Conservation (phyloP, 2,113 vertebrate species). For the Cariama cristata region DNA sequence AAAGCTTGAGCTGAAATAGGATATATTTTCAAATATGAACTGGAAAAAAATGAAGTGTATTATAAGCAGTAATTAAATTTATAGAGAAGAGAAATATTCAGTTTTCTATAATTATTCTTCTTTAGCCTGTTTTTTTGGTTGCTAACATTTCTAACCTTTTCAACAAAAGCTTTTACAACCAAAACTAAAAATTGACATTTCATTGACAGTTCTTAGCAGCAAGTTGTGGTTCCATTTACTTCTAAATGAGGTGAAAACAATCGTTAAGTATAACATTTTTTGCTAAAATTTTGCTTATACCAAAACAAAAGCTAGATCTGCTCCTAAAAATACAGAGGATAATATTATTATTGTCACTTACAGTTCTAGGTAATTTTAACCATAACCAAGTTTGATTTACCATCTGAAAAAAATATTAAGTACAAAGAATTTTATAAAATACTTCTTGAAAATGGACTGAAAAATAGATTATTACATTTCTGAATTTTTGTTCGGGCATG, state of each 20-base stretch:
- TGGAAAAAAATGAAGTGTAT: background rate
- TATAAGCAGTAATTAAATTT: background rate
- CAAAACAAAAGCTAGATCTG: background rate
- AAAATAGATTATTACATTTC: background rate
- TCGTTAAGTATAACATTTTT: background rate
- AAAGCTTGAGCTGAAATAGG: background rate
- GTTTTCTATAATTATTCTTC: background rate
- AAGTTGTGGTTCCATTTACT: background rate
- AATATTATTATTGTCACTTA: background rate
- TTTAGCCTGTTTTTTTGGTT: background rate
- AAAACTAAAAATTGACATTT: background rate
- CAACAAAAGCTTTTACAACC: background rate
- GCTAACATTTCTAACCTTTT: background rate
- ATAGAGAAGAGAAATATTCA: background rate
- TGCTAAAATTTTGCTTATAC: background rate
- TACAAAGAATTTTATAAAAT: background rate
- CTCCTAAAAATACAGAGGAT: background rate
- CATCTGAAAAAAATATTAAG: background rate
- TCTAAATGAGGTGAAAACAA: background rate
- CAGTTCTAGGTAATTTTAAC: background rate
- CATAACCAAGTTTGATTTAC: background rate
- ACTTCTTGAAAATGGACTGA: background rate
- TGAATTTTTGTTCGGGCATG: background rate
- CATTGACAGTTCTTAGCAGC: background rate
- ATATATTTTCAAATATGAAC: background rate